Evolutionary conservation across 2,888 invertebrate species (phyloP).

Genomic region (Rhagonycha fulva): DNA sequence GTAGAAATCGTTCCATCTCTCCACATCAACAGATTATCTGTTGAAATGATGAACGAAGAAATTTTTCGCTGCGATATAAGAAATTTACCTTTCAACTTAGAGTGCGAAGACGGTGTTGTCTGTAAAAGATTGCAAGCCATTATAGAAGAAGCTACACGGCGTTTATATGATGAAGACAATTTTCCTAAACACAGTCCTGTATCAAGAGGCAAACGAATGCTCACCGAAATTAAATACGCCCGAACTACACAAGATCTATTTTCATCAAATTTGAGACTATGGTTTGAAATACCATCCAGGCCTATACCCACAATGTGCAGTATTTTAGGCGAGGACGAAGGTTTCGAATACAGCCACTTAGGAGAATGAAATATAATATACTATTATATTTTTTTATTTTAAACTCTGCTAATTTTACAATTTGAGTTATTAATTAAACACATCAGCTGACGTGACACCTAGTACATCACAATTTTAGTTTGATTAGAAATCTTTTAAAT

Average conservation of each 20-base stretch:
- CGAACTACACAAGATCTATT: slow-evolving; percentile 5
- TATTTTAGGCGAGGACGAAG: background rate
- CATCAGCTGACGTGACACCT: no score
- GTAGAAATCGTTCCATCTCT: slow-evolving; percentile 41
- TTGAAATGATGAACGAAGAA: slow-evolving; percentile 43
- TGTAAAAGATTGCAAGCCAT: slow-evolving; percentile 40
- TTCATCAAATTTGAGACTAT: slow-evolving; percentile 1
- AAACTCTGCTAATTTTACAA: no score
- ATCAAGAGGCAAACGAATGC: background rate
- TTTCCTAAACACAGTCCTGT: slow-evolving; percentile 24
- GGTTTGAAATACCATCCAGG: slow-evolving; percentile 6
- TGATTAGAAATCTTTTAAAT: no score
- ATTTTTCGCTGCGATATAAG: slow-evolving; percentile 47
- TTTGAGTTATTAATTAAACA: background rate
- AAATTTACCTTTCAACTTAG: slow-evolving; percentile 45
- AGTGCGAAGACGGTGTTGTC: slow-evolving; percentile 42
- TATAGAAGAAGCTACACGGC: slow-evolving; percentile 41
- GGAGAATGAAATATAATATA: background rate
- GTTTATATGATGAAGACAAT: slow-evolving; percentile 31
- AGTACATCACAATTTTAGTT: no score
- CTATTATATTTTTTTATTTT: no score
- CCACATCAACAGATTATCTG: slow-evolving; percentile 42
- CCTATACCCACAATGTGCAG: background rate
- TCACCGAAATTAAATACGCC: slow-evolving; percentile 7
- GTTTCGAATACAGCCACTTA: background rate